Percentiles rank a stretch among this genome's conserved stretches.
These are phyloP conservation scores for Sweltsa coloradensis DNA, from an alignment of 1,140 invertebrate genomes.

Conservation along the genomic window DNA sequence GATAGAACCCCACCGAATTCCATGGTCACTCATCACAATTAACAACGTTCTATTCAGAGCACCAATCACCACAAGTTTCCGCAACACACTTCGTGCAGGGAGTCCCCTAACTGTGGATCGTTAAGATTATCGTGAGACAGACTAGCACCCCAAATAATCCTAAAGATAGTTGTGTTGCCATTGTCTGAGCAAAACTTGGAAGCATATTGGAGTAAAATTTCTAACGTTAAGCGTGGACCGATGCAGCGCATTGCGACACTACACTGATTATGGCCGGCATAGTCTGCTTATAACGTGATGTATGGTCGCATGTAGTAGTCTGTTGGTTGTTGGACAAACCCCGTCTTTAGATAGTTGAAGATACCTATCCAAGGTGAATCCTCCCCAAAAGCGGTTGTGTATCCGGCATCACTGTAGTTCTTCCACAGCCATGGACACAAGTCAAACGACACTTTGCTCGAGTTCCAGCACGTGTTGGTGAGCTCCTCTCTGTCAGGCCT, in stretches of 20 bases:
- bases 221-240: constrained; percentile 31
- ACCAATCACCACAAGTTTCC: constrained; percentile 18
- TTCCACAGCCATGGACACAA: constrained; percentile 43
- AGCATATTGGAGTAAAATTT: constrained; percentile 20
- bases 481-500: constrained; percentile 49
- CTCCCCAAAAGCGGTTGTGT: constrained; percentile 40
- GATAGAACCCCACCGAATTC: constrained; percentile 51
- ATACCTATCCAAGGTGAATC: constrained; percentile 40
- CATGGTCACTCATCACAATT: constrained; percentile 59
- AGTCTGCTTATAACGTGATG: constrained; percentile 28
- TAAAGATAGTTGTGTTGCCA: constrained; percentile 25
- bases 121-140: constrained; percentile 38
- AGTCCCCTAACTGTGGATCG: constrained; percentile 31
- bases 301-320: constrained; percentile 44
- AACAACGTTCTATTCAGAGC: constrained; percentile 38
- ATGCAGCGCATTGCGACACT: constrained; percentile 38
- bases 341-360: constrained; percentile 42
- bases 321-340: constrained; percentile 39
- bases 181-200: constrained; percentile 17
- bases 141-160: constrained; percentile 37
- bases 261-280: constrained; percentile 33
- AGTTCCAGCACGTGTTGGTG: constrained; percentile 42
- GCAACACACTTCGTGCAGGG: constrained; percentile 25
- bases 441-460: constrained; percentile 37
- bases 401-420: constrained; percentile 34